phyloP scores from a whole-genome alignment of 2,888 invertebrate species.

The Venusia cambrica region DNA sequence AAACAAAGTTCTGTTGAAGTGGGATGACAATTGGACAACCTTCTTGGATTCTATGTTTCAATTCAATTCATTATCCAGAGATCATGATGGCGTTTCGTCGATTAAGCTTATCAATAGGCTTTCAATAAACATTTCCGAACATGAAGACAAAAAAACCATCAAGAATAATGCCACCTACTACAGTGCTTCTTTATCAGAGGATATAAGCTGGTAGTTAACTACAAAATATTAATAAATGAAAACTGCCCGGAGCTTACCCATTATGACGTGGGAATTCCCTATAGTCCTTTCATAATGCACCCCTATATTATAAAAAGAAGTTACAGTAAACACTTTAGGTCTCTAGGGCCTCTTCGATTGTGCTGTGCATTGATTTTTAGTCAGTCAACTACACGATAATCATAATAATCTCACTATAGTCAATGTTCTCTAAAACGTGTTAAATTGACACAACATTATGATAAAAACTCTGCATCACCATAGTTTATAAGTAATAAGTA shows the following conservation, averaged over 20 bases:
- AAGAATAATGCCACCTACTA: slow-evolving; percentile 1
- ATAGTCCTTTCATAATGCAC: no score
- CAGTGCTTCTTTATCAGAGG: slow-evolving; percentile 3
- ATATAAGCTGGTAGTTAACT: slow-evolving; percentile 6
- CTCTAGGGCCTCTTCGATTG: no score
- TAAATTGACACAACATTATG: no score
- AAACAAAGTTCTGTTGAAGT: slow-evolving; percentile 18
- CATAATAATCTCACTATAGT: no score
- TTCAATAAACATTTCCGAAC: slow-evolving; percentile 9
- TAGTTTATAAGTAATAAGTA: no score
- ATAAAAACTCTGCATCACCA: no score
- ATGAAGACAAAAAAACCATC: slow-evolving; percentile 1
- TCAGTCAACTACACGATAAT: no score
- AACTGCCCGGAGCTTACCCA: background rate
- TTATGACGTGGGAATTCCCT: no score
- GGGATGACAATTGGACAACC: slow-evolving; percentile 17
- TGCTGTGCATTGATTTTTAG: no score
- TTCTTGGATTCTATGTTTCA: slow-evolving; percentile 21
- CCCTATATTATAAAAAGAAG: no score
- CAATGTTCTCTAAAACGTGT: no score
- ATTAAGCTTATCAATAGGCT: slow-evolving; percentile 16
- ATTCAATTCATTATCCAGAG: slow-evolving; percentile 8
- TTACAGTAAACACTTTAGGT: no score
- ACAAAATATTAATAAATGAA: background rate
- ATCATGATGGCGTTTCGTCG: slow-evolving; percentile 8